A percentile compares a stretch with the other conserved stretches of the same genome.
Conservation (phyloP, 2,797 vertebrate species). For the Lutjanus argentimaculatus region DNA sequence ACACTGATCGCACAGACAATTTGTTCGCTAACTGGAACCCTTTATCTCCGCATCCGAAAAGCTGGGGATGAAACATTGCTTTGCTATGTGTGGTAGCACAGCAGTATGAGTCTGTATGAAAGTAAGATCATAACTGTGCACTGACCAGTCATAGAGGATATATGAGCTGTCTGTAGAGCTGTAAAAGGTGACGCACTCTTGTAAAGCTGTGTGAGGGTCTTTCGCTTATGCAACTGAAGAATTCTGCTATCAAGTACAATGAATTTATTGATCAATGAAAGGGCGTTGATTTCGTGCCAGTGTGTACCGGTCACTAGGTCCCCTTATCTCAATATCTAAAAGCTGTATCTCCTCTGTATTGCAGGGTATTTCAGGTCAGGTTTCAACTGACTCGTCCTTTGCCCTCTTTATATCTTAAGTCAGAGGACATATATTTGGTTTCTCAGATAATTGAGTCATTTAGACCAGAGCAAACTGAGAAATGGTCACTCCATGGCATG, state of each 20-base stretch:
- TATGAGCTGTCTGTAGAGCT: neutral
- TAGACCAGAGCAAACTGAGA: slow-evolving; percentile 9
- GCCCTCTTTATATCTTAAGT: slow-evolving; percentile 56
- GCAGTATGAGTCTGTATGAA: slow-evolving; percentile 5
- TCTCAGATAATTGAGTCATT: slow-evolving; percentile 35
- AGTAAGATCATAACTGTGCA: slow-evolving; percentile 17
- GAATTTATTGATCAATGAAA: slow-evolving; percentile 21
- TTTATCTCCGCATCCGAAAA: slow-evolving; percentile 18
- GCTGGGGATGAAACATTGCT: slow-evolving; percentile 29
- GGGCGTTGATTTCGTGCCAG: slow-evolving; percentile 43
- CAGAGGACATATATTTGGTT: slow-evolving; percentile 38
- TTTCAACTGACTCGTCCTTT: slow-evolving; percentile 57
- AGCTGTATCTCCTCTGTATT: slow-evolving; percentile 48
- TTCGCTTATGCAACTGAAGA: neutral
- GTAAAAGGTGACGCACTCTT: neutral
- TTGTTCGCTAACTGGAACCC: slow-evolving; percentile 36
- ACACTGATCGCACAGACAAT: slow-evolving; percentile 47
- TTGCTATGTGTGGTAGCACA: slow-evolving; percentile 25
- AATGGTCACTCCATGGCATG: neutral
- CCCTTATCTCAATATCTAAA: slow-evolving; percentile 63
- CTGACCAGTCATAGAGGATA: neutral
- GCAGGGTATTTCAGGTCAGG: slow-evolving; percentile 43
- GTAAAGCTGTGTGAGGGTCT: slow-evolving; percentile 17
- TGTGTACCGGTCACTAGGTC: slow-evolving; percentile 29
- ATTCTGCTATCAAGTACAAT: slow-evolving; percentile 6